Conservation (phyloP, 53 echinoderm and acorn worm genomes). For the Henricia sp. region DNA sequence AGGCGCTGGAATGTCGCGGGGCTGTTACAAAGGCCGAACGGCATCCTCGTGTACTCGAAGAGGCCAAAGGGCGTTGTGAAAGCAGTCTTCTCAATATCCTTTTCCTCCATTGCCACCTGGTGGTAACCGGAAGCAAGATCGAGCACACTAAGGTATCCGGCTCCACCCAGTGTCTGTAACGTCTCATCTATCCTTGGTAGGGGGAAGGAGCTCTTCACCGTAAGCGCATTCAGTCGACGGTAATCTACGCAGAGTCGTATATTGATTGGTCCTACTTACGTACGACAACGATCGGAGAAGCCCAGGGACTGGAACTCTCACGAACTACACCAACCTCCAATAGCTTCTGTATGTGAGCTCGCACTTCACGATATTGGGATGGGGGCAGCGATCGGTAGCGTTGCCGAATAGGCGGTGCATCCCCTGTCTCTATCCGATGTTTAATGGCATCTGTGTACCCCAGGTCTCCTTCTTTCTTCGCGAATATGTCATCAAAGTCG, state of each 20-base stretch:
- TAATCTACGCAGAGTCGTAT: conserved; percentile 27
- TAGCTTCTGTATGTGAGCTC: too few species aligned
- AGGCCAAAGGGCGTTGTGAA: conserved; percentile 53
- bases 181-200: conserved; percentile 50
- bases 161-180: conserved; percentile 54
- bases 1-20: conserved; percentile 53
- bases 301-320: conserved; percentile 44
- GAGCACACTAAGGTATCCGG: conserved; percentile 46
- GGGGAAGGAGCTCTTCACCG: conserved; percentile 25
- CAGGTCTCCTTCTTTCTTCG: conserved; percentile 8
- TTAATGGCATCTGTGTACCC: conserved; percentile 18
- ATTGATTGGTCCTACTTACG: conserved; percentile 48
- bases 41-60: conserved; percentile 41
- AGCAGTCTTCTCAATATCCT: conserved; percentile 62
- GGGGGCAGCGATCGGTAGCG: conserved; percentile 40
- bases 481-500: neutral
- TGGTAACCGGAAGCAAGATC: conserved; percentile 66
- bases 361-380: too few species aligned
- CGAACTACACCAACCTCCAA: too few species aligned
- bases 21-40: conserved; percentile 16
- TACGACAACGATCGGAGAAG: conserved; percentile 45
- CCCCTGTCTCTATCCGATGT: conserved; percentile 55
- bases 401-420: conserved; percentile 43
- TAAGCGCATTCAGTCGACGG: conserved; percentile 32
- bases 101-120: conserved; percentile 40